Conservation (phyloP, 2,113 vertebrate species). For the Stigmatopora nigra region DNA sequence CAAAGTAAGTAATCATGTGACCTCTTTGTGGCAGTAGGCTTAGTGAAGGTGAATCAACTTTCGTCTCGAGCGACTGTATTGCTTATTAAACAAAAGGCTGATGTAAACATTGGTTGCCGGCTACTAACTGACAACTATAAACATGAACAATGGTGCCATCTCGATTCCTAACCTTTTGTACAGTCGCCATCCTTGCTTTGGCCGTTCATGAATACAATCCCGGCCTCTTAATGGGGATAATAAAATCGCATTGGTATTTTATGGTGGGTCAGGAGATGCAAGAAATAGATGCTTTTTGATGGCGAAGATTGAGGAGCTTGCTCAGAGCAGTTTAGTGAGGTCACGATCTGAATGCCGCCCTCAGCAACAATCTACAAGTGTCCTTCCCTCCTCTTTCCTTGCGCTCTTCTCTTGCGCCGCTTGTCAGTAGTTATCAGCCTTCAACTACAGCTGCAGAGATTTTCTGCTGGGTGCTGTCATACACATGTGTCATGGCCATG, state of each 20-base stretch:
- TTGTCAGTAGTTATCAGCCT: slow-evolving; percentile 61
- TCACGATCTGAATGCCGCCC: slow-evolving; percentile 40
- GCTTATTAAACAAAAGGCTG: slow-evolving; percentile 62
- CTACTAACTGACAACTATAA: slow-evolving; percentile 62
- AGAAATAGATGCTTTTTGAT: too few species aligned
- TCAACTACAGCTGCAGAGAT: slow-evolving; percentile 46
- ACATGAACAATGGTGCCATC: slow-evolving; percentile 55
- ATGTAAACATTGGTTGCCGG: slow-evolving; percentile 1
- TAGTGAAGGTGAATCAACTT: slow-evolving; percentile 50
- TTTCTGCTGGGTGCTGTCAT: slow-evolving; percentile 53
- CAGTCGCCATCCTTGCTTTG: slow-evolving; percentile 18
- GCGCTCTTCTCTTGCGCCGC: slow-evolving; percentile 50
- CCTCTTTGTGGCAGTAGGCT: slow-evolving; percentile 6
- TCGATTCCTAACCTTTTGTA: slow-evolving; percentile 44
- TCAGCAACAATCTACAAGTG: slow-evolving; percentile 55
- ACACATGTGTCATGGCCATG: slow-evolving; percentile 55
- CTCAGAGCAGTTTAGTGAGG: slow-evolving; percentile 33
- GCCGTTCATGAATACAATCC: slow-evolving; percentile 26
- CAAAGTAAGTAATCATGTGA: slow-evolving; percentile 2
- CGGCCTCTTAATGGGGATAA: slow-evolving; percentile 38
- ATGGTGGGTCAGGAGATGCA: too few species aligned
- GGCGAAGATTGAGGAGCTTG: background rate
- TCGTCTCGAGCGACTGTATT: slow-evolving; percentile 36
- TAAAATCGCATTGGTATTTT: slow-evolving; percentile 19
- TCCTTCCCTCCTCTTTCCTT: slow-evolving; percentile 55